Evolutionary conservation across 2,888 invertebrate genomes (phyloP).

Genomic region (Nymphalis c-album): DNA sequence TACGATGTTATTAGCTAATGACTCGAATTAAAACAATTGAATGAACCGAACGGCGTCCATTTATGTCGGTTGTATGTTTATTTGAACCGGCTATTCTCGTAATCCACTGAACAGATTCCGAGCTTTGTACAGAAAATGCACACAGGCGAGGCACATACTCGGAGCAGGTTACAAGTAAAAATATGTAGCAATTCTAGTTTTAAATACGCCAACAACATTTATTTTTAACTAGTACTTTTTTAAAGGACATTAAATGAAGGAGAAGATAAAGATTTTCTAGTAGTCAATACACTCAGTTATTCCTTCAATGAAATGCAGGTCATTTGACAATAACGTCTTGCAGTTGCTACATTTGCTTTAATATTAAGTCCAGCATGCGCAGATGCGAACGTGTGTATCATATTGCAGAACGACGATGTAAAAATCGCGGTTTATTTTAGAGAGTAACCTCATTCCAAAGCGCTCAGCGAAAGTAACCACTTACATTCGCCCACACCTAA

Average conservation of each 20-base stretch:
- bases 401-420: constrained; percentile 52
- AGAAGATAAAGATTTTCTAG: neutral
- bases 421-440: constrained; percentile 70
- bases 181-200: constrained; percentile 2
- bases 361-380: constrained; percentile 41
- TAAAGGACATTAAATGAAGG: neutral
- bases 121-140: constrained; percentile 14
- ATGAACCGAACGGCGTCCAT: constrained; percentile 10
- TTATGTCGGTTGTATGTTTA: constrained; percentile 25
- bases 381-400: constrained; percentile 37
- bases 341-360: constrained; percentile 39
- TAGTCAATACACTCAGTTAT: neutral
- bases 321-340: constrained; percentile 36
- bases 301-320: constrained; percentile 36
- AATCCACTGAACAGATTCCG: constrained; percentile 23
- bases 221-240: constrained; percentile 1
- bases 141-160: neutral
- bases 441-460: constrained; percentile 69
- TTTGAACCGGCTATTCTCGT: constrained; percentile 28
- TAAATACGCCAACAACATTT: constrained; percentile 8
- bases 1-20: neutral
- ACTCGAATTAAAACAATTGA: constrained; percentile 7
- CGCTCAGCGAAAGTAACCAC: constrained; percentile 65
- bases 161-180: constrained; percentile 9
- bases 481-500: constrained; percentile 51